A percentile compares a stretch with the other conserved stretches of the same genome.
phyloP scores from a whole-genome alignment of 2,888 invertebrate genomes.

The Fragum whitleyi region DNA sequence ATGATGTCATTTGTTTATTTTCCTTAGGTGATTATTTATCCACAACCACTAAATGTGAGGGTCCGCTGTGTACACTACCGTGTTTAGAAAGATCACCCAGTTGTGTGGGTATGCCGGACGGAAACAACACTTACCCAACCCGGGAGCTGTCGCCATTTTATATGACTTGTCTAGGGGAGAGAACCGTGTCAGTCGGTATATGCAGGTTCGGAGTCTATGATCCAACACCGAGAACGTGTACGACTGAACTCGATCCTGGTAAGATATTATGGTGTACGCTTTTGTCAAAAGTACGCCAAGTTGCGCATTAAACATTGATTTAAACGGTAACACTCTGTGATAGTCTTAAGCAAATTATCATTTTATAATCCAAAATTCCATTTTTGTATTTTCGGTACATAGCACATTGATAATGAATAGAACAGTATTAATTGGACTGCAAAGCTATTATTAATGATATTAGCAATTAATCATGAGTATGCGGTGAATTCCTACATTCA shows the following conservation, averaged over 20 bases:
- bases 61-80: constrained; percentile 67
- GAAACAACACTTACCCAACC: constrained; percentile 72
- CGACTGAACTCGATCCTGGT: constrained; percentile 70
- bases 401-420: no score
- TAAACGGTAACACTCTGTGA: no score
- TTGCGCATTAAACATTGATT: no score
- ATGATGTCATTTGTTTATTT: no score
- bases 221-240: constrained; percentile 64
- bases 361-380: no score
- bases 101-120: constrained; percentile 69
- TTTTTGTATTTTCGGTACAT: no score
- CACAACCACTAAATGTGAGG: constrained; percentile 66
- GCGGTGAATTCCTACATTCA: no score
- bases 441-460: no score
- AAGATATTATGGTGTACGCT: constrained; percentile 27
- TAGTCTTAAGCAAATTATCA: no score
- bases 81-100: constrained; percentile 71
- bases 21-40: constrained; percentile 69
- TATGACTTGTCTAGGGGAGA: constrained; percentile 70
- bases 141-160: constrained; percentile 72
- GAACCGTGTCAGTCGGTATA: constrained; percentile 71
- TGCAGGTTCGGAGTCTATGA: constrained; percentile 72
- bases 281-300: no score
- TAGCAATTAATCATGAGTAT: no score
- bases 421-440: no score